These are phyloP conservation scores for Melanostoma mellinum DNA, from an alignment of 2,888 invertebrate species.

Conservation along the genomic window DNA sequence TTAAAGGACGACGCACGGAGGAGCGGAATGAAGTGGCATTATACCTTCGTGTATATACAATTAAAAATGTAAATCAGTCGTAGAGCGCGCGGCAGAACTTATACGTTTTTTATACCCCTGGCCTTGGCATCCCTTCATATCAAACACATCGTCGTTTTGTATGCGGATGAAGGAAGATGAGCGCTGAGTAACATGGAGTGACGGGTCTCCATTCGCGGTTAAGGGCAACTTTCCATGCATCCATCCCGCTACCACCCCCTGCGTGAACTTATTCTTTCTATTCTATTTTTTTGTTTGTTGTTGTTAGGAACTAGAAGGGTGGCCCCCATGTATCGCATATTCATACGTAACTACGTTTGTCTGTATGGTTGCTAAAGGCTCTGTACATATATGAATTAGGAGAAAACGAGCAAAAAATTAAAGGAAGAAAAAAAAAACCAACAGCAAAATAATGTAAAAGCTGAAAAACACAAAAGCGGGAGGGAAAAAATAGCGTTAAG, in stretches of 20 bases:
- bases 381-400: constrained; percentile 71
- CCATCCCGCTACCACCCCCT: neutral
- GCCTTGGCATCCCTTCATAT: constrained; percentile 62
- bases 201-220: constrained; percentile 72
- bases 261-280: constrained; percentile 46
- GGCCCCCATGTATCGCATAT: constrained; percentile 62
- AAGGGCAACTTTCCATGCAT: constrained; percentile 74
- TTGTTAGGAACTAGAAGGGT: constrained; percentile 73
- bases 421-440: neutral
- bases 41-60: constrained; percentile 76
- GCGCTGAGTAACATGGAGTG: constrained; percentile 13
- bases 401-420: constrained; percentile 67
- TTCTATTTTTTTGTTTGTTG: constrained; percentile 57
- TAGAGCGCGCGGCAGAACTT: constrained; percentile 68
- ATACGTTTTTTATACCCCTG: constrained; percentile 51
- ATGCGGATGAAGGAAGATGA: constrained; percentile 39
- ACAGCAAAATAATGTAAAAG: constrained; percentile 30
- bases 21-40: constrained; percentile 69
- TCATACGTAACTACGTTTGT: constrained; percentile 50
- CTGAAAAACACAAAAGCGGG: constrained; percentile 47
- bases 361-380: constrained; percentile 47
- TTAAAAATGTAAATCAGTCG: constrained; percentile 79
- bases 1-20: constrained; percentile 21
- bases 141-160: constrained; percentile 49
- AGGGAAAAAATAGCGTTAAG: constrained; percentile 56